Evolutionary conservation across 2,797 vertebrate species (phyloP).

Genomic region (Ciconia nigra): DNA sequence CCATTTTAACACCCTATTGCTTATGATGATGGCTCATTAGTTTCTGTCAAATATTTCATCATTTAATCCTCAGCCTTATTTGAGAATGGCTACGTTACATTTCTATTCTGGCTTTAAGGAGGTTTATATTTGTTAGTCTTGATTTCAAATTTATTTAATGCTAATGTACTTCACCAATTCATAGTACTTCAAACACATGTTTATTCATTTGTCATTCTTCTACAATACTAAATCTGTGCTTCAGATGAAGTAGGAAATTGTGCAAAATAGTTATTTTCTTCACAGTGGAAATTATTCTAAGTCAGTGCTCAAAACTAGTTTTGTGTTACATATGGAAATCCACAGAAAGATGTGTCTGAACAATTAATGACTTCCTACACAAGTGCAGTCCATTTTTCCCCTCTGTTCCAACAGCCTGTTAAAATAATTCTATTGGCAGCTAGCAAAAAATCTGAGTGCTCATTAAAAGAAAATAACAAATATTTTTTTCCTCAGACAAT

Average conservation of each 20-base stretch:
- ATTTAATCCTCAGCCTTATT: conserved; percentile 62
- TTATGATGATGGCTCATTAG: conserved; percentile 70
- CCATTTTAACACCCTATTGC: conserved; percentile 61
- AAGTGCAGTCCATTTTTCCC: neutral
- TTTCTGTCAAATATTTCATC: conserved; percentile 69
- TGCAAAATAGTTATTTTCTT: neutral
- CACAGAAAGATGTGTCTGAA: neutral
- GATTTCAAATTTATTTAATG: conserved; percentile 30
- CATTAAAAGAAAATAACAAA: conserved; percentile 35
- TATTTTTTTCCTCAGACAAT: neutral
- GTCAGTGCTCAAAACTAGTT: neutral
- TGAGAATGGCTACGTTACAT: conserved; percentile 49
- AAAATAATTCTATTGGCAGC: conserved; percentile 49
- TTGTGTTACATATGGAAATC: neutral
- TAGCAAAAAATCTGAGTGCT: conserved; percentile 23
- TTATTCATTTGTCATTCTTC: conserved; percentile 22
- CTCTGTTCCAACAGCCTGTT: conserved; percentile 11
- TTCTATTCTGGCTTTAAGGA: conserved; percentile 32
- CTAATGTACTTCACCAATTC: conserved; percentile 15
- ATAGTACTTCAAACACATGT: neutral
- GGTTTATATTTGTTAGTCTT: conserved; percentile 48
- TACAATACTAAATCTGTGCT: neutral
- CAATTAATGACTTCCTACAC: conserved; percentile 18
- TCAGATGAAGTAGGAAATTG: neutral
- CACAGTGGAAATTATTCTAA: neutral